Evolutionary conservation across 2,888 invertebrate species (phyloP).

Genomic region (Rambutsinella grinnellia): DNA sequence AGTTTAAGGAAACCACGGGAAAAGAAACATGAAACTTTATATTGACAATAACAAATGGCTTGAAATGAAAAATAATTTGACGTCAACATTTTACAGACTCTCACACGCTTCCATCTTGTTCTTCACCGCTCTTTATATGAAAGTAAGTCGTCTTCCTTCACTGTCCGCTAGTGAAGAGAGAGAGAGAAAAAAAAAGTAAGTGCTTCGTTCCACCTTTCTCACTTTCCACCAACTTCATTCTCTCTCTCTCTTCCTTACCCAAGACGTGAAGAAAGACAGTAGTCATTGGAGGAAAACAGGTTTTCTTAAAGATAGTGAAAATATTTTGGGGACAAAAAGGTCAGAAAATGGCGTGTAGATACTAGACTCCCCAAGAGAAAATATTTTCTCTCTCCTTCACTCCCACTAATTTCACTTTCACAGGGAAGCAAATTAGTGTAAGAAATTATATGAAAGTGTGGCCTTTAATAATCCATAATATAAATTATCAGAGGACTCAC

Average conservation of each 20-base stretch:
- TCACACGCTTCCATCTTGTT: conserved; percentile 15
- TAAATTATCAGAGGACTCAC: conserved; percentile 71
- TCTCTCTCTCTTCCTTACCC: too few relatives aligned
- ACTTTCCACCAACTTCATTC: too few relatives aligned
- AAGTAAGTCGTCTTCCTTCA: not conserved
- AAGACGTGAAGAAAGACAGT: not conserved
- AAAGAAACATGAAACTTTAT: conserved; percentile 58
- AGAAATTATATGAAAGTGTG: too few relatives aligned
- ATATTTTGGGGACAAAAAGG: too few relatives aligned
- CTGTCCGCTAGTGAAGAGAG: not conserved
- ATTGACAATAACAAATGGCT: conserved; percentile 59
- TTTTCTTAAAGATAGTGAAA: too few relatives aligned
- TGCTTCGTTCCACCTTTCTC: not conserved
- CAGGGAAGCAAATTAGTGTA: too few relatives aligned
- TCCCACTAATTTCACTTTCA: too few relatives aligned
- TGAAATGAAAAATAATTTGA: conserved; percentile 59
- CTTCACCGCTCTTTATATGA: too few relatives aligned
- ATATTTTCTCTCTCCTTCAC: too few relatives aligned
- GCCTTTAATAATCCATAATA: too few relatives aligned
- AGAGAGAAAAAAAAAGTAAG: conserved; percentile 18
- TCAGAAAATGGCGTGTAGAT: too few relatives aligned
- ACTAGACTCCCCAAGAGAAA: too few relatives aligned
- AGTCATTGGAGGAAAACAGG: not conserved
- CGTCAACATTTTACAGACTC: conserved; percentile 56
- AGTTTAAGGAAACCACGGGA: conserved; percentile 46